Evolutionary conservation across 2,888 invertebrate genomes (phyloP).

Genomic region (Polia nebulosa): DNA sequence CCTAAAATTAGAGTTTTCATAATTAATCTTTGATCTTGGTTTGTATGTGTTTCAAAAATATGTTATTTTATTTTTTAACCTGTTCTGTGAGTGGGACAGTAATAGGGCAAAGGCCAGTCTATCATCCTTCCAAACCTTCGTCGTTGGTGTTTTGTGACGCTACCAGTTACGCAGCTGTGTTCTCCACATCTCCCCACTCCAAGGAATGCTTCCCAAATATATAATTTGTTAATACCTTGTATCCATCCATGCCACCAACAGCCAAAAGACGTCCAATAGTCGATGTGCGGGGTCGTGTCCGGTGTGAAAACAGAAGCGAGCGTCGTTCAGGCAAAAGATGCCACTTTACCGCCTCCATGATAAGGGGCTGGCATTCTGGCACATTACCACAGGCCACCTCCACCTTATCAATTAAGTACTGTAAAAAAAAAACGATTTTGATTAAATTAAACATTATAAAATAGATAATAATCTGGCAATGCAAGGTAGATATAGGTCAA

Average conservation of each 20-base stretch:
- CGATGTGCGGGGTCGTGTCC: constrained; percentile 97
- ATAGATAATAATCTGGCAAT: too few species aligned
- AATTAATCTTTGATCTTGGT: neutral
- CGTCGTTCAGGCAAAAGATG: constrained; percentile 97
- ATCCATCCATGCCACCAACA: constrained; percentile 98
- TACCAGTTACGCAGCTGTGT: neutral
- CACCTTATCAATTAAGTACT: constrained; percentile 97
- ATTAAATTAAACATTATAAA: too few species aligned
- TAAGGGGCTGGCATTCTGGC: constrained; percentile 95
- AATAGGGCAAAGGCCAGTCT: neutral
- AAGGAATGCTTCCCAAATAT: neutral
- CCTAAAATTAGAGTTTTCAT: constrained; percentile 81
- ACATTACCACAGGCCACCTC: constrained; percentile 93
- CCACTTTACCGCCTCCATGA: constrained; percentile 98
- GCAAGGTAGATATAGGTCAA: too few species aligned
- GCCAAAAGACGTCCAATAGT: constrained; percentile 97
- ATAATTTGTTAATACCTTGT: constrained; percentile 92
- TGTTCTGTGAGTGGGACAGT: neutral
- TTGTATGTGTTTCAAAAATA: neutral
- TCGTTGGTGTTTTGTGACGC: neutral
- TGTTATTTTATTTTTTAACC: neutral
- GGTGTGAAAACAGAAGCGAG: constrained; percentile 93
- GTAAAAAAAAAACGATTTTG: constrained; percentile 69
- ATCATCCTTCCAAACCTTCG: neutral
- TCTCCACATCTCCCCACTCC: neutral